Evolutionary conservation across 2,113 vertebrate genomes (phyloP).

Genomic region (Oryzias melastigma): DNA sequence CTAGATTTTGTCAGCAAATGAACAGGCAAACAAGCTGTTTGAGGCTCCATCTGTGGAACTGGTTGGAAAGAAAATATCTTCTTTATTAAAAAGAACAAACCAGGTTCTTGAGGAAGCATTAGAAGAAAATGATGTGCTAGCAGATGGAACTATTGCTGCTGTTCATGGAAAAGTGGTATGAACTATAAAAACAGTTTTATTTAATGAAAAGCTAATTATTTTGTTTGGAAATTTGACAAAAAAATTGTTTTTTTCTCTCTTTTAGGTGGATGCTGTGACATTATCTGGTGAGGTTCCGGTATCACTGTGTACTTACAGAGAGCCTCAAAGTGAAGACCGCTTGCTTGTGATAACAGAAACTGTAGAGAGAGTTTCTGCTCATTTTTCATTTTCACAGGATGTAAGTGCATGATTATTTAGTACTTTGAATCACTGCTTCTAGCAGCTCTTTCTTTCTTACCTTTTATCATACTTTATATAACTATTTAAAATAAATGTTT

Average conservation of each 20-base stretch:
- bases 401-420: slow-evolving; percentile 69
- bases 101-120: slow-evolving; percentile 77
- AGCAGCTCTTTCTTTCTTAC: no score
- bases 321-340: slow-evolving; percentile 60
- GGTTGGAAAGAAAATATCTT: slow-evolving; percentile 81
- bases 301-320: slow-evolving; percentile 78
- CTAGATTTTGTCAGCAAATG: slow-evolving; percentile 88
- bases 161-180: slow-evolving; percentile 87
- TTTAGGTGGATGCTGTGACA: slow-evolving; percentile 82
- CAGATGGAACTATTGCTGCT: slow-evolving; percentile 63
- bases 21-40: slow-evolving; percentile 85
- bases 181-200: not conserved
- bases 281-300: slow-evolving; percentile 77
- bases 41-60: slow-evolving; percentile 79
- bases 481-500: not conserved
- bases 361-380: slow-evolving; percentile 84
- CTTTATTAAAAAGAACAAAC: slow-evolving; percentile 80
- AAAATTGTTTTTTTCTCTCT: not conserved
- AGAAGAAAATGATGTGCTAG: slow-evolving; percentile 75
- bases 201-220: not conserved
- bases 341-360: slow-evolving; percentile 84
- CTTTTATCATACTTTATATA: no score
- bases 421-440: not conserved
- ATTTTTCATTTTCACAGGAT: slow-evolving; percentile 79
- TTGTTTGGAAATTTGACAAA: not conserved